Evolutionary conservation across 2,888 invertebrate genomes (phyloP).

Genomic region (Callinectes sapidus): DNA sequence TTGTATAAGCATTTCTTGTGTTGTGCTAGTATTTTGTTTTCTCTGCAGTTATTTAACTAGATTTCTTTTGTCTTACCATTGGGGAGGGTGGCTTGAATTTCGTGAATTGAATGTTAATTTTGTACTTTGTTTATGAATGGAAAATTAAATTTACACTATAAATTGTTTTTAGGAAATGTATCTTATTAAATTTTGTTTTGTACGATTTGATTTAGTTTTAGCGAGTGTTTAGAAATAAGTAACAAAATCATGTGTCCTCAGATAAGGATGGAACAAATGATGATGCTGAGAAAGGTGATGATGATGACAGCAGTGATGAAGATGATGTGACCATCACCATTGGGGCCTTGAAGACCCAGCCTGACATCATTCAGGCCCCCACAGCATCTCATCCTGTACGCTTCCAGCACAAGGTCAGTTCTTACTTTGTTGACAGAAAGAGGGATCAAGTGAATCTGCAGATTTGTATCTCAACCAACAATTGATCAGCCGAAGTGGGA

Average conservation of each 20-base stretch:
- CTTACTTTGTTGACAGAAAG: neutral
- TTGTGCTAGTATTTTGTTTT: no score
- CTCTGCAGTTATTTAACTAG: no score
- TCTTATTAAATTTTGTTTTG: neutral
- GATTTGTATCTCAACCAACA: no score
- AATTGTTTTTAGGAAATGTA: neutral
- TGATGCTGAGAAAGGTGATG: constrained; percentile 53
- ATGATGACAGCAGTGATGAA: constrained; percentile 65
- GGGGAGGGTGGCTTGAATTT: no score
- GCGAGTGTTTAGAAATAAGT: neutral
- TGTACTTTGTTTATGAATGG: no score
- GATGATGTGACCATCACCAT: constrained; percentile 72
- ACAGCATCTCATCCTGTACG: constrained; percentile 52
- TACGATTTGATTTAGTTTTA: neutral
- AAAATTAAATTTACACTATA: no score
- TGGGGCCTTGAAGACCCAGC: constrained; percentile 69
- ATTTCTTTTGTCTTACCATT: no score
- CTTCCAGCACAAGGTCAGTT: constrained; percentile 67
- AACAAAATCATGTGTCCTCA: neutral
- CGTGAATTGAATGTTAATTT: no score
- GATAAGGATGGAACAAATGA: constrained; percentile 62
- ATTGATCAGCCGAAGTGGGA: no score
- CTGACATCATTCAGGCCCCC: constrained; percentile 69
- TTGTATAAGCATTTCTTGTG: no score
- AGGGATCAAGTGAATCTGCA: no score